Conservation (phyloP, 2,888 invertebrate species). For the Pharmacophagus antenor region DNA sequence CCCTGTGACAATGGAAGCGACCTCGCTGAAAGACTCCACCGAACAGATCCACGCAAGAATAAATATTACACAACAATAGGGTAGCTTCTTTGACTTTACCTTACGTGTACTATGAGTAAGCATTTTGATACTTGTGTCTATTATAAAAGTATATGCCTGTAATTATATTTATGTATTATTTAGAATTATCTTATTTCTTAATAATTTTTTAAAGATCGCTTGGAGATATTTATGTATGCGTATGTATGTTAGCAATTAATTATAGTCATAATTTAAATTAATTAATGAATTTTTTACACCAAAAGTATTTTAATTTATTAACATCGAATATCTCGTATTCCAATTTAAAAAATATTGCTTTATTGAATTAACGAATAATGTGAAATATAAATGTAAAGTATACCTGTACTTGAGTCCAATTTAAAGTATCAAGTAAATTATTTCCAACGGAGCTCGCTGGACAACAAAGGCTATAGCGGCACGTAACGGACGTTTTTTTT, state of each 20-base stretch:
- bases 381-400: too few species aligned
- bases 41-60: constrained; percentile 76
- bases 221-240: background rate
- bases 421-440: constrained; percentile 48
- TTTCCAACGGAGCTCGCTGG: constrained; percentile 34
- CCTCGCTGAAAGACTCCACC: constrained; percentile 70
- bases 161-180: background rate
- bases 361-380: background rate
- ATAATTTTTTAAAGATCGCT: background rate
- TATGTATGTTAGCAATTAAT: background rate
- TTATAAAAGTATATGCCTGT: background rate
- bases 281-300: background rate
- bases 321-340: background rate
- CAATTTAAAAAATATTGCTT: constrained; percentile 1
- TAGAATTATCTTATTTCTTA: background rate
- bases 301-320: background rate
- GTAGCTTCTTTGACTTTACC: constrained; percentile 76
- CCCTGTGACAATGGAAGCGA: constrained; percentile 73
- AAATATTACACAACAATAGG: constrained; percentile 78
- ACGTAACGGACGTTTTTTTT: constrained; percentile 73
- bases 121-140: constrained; percentile 51
- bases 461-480: constrained; percentile 69
- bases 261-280: background rate
- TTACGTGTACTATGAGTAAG: constrained; percentile 39
- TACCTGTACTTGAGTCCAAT: constrained; percentile 2